Evolutionary conservation across 1,140 invertebrate genomes (phyloP), one percentile per base, ranked within the genome.

Genomic region (Pseudomyrmex concolor): DNA sequence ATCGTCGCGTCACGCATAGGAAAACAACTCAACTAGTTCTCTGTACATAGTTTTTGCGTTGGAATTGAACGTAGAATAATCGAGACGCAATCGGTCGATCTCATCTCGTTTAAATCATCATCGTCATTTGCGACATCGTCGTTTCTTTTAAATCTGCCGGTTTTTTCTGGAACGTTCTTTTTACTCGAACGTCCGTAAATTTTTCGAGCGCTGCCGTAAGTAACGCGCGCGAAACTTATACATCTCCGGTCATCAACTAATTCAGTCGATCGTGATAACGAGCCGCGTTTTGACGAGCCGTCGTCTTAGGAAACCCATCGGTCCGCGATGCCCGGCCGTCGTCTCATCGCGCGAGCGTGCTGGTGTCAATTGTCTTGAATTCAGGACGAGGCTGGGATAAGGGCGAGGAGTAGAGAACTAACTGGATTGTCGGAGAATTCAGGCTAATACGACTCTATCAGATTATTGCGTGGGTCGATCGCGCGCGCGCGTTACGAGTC

Each of bases 401-500:
- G 74, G 77, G 70, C 63, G 62, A 77, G 13, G 48, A 55, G 63
- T 80, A 80, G 74, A 68, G 80, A 7, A 84, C 87, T 89, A 89
- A 90, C 84, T 84, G 85, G 77, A 90, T 90, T 87, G 89, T 76
- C 80, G 84, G 87, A 34, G 34, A 89, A 91, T 91, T 91, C 89
- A 90, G 90, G 90, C 90, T 91, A 91, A 91, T 91, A 76, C 89
- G 81, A 86, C 84, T 89, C 89, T 85, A 90, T 90, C 85, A 85
- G 89, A 89, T 91, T 89, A 88, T 86, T 84, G 72, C 64, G 62
- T 72, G n/a, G 71, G 63, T 60, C 57, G 62, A 48, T 73, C 51
- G 63, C 34, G 34, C 34, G 5, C 34, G 34, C 67, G 51, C 48
- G 19, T 78, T 10, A 12, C 74, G 22, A 51, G 19, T 84, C 48